Conservation (phyloP, 1,140 invertebrate genomes). For the Paralvinella palmiformis region DNA sequence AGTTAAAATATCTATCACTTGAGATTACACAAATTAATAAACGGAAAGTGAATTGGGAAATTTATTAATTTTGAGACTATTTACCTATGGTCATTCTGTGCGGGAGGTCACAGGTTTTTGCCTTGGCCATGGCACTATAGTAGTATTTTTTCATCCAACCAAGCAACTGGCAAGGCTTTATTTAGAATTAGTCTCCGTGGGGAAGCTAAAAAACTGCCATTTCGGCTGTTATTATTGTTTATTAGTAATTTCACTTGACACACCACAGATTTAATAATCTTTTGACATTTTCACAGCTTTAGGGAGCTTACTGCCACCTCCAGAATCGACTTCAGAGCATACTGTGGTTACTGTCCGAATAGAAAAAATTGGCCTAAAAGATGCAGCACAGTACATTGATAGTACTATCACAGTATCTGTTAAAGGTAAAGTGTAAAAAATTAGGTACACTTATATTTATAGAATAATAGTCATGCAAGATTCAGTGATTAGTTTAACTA, state of each 20-base stretch:
- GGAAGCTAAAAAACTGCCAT: no score
- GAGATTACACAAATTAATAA: no score
- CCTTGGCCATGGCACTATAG: no score
- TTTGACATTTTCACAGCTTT: conserved; percentile 22
- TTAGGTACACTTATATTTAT: background rate
- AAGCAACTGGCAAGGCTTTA: no score
- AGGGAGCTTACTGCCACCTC: conserved; percentile 36
- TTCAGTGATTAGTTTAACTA: no score
- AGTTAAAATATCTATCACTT: no score
- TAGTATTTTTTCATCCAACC: no score
- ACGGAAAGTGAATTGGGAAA: no score
- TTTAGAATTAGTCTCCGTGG: no score
- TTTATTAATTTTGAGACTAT: no score
- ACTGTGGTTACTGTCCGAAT: conserved; percentile 32
- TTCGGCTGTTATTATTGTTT: background rate
- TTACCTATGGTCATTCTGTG: no score
- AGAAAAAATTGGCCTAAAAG: conserved; percentile 40
- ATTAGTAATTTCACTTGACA: background rate
- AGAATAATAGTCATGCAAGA: background rate
- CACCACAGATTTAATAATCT: background rate
- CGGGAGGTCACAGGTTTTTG: no score
- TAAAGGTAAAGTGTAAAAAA: conserved; percentile 28
- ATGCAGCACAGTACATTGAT: conserved; percentile 38
- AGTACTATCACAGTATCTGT: conserved; percentile 41
- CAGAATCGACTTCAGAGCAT: conserved; percentile 27